A percentile compares a stretch with the other conserved stretches of the same genome.
Evolutionary conservation across 2,113 vertebrate species (phyloP).

Genomic region (Megatriorchis doriae): DNA sequence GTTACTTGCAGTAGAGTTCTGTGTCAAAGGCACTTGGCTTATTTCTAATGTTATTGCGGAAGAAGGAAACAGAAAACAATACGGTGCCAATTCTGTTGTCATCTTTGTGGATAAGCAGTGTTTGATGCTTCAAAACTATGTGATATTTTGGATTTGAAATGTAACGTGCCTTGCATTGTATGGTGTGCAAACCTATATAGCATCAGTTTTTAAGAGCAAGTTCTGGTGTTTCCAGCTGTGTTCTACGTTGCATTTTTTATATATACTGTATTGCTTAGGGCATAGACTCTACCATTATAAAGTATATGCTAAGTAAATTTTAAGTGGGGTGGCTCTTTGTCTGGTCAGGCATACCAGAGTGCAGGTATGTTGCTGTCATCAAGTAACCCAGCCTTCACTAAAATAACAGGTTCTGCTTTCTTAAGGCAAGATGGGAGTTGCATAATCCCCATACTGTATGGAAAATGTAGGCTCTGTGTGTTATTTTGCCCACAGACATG

Average conservation of each 20-base stretch:
- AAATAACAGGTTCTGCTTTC: not conserved
- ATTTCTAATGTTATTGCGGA: not conserved
- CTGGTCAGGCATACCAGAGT: not conserved
- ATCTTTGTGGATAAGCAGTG: not conserved
- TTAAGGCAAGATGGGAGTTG: not conserved
- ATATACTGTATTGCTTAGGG: not conserved
- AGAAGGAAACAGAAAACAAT: not conserved
- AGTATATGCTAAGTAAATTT: not conserved
- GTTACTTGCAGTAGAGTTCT: not conserved
- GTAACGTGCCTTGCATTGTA: not conserved
- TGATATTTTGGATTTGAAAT: not conserved
- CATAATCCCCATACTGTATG: not conserved
- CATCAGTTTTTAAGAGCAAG: not conserved
- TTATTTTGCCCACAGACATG: not conserved
- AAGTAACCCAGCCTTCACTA: not conserved
- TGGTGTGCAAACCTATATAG: not conserved
- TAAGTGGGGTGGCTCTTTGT: not conserved
- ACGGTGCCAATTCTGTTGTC: not conserved
- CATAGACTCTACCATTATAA: not conserved
- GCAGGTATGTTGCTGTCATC: not conserved
- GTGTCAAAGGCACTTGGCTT: not conserved
- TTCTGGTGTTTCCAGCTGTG: not conserved
- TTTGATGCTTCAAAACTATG: not conserved
- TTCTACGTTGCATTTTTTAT: not conserved
- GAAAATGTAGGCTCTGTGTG: not conserved